Base-by-base conservation (phyloP, 2,113 vertebrate genomes). In the Globicephala melas region DNA sequence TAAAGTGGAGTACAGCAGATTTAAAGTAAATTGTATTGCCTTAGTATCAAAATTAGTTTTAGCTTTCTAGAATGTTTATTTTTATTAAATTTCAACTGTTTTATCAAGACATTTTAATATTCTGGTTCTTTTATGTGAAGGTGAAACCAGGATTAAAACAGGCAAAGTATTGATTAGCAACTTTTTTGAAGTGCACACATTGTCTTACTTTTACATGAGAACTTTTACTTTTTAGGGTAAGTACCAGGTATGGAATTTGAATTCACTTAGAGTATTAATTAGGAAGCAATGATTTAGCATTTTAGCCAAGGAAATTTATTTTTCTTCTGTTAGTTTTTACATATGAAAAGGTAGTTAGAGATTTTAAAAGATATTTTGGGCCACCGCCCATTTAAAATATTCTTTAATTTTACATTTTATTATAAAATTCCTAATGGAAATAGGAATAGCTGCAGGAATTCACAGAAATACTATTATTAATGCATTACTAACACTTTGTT, bases 51-150 rank as follows among this genome's bases (percentile, higher is more conserved):
- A 91, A 73, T 97, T 92, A 50, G 17, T 89, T 94, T 76, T 92
- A 93, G 74, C 74, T 62, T 60, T 47, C 23, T 93, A 79, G 86
- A 83, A 87, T 86, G 6, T 82, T 97, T 96, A 76, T 68, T 94
- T 94, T 94, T 95, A 91, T 79, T 95, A 96, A 77, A 67, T 95
- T 88, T 95, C 12, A 93, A 9, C 58, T 71, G 12, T 94, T 93
- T 97, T 92, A 85, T 44, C 11, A 93, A 83, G 26, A 70, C 15
- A 93, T 89, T 92, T 97, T 88, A 91, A 63, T 73, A 73, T 83
- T 83, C 14, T 93, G 5, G 25, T 89, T 13, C 63, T 95, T 97
- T 96, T 97, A 58, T 96, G 28, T 96, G 36, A 81, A 65, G 77
- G 28, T 96, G 65, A 95, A 95, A 63, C 38, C 47, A 95, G 74